Percentiles rank a stretch among this genome's conserved stretches.
Conservation (phyloP, 2,113 vertebrate species). For the Lagopus leucura region DNA sequence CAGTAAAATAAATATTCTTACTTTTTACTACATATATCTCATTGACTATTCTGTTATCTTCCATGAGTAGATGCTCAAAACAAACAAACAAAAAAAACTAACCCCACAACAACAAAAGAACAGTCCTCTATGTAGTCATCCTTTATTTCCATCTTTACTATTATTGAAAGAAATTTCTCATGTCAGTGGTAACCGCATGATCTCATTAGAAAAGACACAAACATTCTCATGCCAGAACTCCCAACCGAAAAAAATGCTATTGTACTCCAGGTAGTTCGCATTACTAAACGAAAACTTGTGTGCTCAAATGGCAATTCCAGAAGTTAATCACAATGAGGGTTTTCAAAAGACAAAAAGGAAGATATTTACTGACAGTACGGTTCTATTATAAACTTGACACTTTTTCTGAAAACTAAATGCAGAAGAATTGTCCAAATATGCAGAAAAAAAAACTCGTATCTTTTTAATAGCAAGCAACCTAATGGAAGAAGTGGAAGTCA, state of each 20-base stretch:
- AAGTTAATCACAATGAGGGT: neutral
- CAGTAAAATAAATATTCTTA: conserved; percentile 65
- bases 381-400: neutral
- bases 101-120: neutral
- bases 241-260: neutral
- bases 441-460: neutral
- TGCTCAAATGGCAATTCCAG: neutral
- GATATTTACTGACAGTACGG: neutral
- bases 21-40: conserved; percentile 44
- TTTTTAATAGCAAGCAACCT: neutral
- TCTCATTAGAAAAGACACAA: neutral
- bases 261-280: neutral
- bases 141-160: conserved; percentile 3
- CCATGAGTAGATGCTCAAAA: neutral
- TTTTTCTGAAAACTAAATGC: neutral
- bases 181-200: neutral
- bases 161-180: conserved; percentile 4
- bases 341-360: neutral
- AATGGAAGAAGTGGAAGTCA: neutral
- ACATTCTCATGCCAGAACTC: neutral
- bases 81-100: no score
- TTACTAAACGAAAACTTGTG: neutral
- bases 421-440: neutral
- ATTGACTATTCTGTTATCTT: conserved; percentile 58
- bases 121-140: conserved; percentile 24